phyloP scores from a whole-genome alignment of 2,888 invertebrate species.

The Marasmarcha lunaedactyla region DNA sequence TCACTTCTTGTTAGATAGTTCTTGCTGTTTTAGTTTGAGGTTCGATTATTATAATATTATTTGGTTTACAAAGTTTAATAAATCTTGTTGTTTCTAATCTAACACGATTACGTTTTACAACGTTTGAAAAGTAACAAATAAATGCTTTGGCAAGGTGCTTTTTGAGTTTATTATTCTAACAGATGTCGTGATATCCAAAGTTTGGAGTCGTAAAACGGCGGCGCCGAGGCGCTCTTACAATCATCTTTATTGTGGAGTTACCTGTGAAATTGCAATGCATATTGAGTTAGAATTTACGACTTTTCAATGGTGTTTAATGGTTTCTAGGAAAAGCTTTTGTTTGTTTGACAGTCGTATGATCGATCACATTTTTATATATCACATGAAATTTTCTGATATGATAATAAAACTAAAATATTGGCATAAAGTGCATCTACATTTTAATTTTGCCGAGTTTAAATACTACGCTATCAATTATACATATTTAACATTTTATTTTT shows the following conservation, averaged over 20 bases:
- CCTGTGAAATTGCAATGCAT: conserved; percentile 29
- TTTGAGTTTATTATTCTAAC: conserved; percentile 52
- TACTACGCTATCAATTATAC: too few species aligned
- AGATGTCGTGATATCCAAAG: conserved; percentile 63
- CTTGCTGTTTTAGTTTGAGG: not conserved
- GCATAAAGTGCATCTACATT: too few species aligned
- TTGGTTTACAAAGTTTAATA: not conserved
- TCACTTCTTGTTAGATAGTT: not conserved
- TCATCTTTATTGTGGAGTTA: conserved; percentile 54
- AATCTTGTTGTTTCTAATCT: not conserved
- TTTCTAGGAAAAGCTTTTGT: too few species aligned
- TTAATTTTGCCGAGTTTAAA: too few species aligned
- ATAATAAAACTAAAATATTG: too few species aligned
- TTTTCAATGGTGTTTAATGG: conserved; percentile 13
- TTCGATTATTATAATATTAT: not conserved
- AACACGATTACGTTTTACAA: not conserved
- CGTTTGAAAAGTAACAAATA: not conserved
- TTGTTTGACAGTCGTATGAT: too few species aligned
- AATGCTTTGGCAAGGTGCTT: conserved; percentile 32
- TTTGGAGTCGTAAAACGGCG: conserved; percentile 48
- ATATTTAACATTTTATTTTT: too few species aligned
- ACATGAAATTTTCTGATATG: too few species aligned
- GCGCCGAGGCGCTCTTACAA: conserved; percentile 60
- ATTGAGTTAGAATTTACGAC: conserved; percentile 21
- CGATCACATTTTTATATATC: too few species aligned